Conservation (phyloP, 2,113 vertebrate species). For the Tetraodon nigroviridis region DNA sequence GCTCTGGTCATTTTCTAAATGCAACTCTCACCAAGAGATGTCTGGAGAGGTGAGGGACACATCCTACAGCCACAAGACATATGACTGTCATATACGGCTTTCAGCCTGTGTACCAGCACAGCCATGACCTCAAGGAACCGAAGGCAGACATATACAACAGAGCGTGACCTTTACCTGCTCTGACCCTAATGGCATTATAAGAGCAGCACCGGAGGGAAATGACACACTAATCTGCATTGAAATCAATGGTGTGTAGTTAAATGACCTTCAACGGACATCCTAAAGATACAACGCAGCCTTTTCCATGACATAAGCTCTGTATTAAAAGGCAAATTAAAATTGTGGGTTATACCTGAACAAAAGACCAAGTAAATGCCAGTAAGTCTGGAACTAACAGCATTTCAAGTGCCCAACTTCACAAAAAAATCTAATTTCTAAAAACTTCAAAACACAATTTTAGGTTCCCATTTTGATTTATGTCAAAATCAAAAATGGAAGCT, state of each 20-base stretch:
- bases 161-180: slow-evolving; percentile 32
- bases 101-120: slow-evolving; percentile 37
- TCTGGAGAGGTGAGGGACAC: slow-evolving; percentile 36
- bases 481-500: too few species aligned
- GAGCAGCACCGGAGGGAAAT: slow-evolving; percentile 18
- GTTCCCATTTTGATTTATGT: too few species aligned
- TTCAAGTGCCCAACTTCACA: not conserved
- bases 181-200: slow-evolving; percentile 27
- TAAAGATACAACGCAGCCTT: slow-evolving; percentile 7
- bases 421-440: too few species aligned
- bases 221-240: slow-evolving; percentile 20
- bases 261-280: not conserved
- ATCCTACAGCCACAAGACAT: slow-evolving; percentile 44
- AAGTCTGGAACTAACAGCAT: not conserved
- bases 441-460: too few species aligned
- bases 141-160: slow-evolving; percentile 16
- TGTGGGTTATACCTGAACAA: too few species aligned
- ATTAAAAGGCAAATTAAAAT: not conserved
- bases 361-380: too few species aligned
- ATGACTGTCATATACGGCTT: slow-evolving; percentile 39
- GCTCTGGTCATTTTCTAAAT: slow-evolving; percentile 65
- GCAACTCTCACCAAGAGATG: slow-evolving; percentile 39
- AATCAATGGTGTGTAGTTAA: slow-evolving; percentile 25
- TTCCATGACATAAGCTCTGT: slow-evolving; percentile 4
- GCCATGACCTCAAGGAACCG: slow-evolving; percentile 28